Evolutionary conservation across 2,888 invertebrate genomes (phyloP).

Genomic region (Cantharis lateralis): DNA sequence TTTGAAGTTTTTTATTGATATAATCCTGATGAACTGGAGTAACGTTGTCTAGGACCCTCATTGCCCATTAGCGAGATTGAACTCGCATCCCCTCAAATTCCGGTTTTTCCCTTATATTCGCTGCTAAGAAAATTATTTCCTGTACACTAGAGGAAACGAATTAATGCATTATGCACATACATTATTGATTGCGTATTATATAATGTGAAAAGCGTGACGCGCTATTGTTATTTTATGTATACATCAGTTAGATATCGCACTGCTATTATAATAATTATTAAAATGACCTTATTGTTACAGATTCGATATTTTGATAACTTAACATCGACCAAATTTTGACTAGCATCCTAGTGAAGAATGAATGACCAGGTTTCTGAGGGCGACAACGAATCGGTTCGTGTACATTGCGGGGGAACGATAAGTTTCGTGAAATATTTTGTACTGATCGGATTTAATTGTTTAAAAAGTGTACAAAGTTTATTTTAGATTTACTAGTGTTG

Average conservation of each 20-base stretch:
- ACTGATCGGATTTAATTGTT: slow-evolving; percentile 20
- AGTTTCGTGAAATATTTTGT: slow-evolving; percentile 10
- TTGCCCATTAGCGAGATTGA: slow-evolving; percentile 63
- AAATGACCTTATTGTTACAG: background rate
- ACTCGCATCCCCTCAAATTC: slow-evolving; percentile 60
- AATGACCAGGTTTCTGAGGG: slow-evolving; percentile 41
- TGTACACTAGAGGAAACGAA: slow-evolving; percentile 53
- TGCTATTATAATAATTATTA: background rate
- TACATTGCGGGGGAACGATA: slow-evolving; percentile 29
- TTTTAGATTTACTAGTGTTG: slow-evolving; percentile 31
- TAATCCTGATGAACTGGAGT: slow-evolving; percentile 53
- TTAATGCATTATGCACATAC: slow-evolving; percentile 56
- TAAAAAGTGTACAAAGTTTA: slow-evolving; percentile 36
- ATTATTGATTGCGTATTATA: slow-evolving; percentile 50
- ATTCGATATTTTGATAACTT: background rate
- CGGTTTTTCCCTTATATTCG: slow-evolving; percentile 55
- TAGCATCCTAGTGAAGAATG: slow-evolving; percentile 7
- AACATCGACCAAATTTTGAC: slow-evolving; percentile 13
- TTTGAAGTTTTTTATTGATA: slow-evolving; percentile 49
- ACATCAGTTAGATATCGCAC: background rate
- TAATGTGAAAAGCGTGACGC: slow-evolving; percentile 61
- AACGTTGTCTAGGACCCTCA: slow-evolving; percentile 54
- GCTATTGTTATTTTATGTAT: slow-evolving; percentile 46
- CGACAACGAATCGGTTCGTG: slow-evolving; percentile 39
- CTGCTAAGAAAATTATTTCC: slow-evolving; percentile 55